phyloP scores from a whole-genome alignment of 2,113 vertebrate genomes.

The Vulpes ferrilata region DNA sequence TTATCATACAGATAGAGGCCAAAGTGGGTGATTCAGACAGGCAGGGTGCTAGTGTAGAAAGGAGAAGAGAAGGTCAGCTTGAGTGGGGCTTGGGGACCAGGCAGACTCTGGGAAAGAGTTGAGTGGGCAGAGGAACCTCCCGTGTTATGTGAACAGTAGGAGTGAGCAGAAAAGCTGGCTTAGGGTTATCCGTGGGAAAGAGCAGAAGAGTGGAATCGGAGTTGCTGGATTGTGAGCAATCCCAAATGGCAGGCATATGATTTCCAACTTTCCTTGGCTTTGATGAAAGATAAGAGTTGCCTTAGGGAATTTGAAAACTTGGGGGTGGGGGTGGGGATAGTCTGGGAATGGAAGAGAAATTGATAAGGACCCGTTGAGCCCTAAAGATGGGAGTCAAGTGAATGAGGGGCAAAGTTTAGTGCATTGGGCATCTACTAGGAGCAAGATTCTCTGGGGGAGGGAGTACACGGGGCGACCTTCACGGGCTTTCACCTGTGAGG shows the following conservation, averaged over 20 bases:
- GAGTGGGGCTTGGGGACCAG: neutral
- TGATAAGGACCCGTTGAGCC: too few relatives aligned
- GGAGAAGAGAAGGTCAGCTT: neutral
- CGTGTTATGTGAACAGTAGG: neutral
- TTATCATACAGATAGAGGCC: neutral
- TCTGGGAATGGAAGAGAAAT: neutral
- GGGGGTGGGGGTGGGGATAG: neutral
- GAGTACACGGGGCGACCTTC: neutral
- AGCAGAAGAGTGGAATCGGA: neutral
- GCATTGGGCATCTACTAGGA: neutral
- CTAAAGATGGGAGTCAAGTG: neutral
- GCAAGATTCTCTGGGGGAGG: neutral
- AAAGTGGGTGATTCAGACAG: neutral
- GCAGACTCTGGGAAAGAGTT: neutral
- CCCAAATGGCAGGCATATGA: neutral
- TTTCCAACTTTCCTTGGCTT: neutral
- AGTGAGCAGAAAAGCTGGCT: neutral
- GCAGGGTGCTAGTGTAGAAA: neutral
- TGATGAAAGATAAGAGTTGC: neutral
- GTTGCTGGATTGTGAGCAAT: neutral
- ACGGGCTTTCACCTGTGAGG: neutral
- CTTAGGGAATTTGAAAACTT: neutral
- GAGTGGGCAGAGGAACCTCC: conserved; percentile 25
- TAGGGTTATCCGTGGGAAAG: too few relatives aligned
- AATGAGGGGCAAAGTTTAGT: neutral